Conservation (phyloP, 2,797 vertebrate genomes). For the Okamejei kenojei region DNA sequence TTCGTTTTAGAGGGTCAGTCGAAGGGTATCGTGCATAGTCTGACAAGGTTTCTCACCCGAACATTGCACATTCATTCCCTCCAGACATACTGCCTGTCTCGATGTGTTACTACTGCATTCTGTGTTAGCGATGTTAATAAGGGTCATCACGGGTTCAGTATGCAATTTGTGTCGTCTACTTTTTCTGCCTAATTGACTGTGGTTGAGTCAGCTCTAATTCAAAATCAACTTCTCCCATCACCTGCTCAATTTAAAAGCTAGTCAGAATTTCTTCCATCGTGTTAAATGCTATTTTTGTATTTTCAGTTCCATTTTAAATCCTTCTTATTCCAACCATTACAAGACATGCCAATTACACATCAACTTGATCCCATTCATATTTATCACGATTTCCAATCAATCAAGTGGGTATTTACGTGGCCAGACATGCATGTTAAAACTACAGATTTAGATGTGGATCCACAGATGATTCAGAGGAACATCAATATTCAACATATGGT, state of each 20-base stretch:
- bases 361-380: not conserved
- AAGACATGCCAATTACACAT: not conserved
- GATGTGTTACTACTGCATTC: too few relatives aligned
- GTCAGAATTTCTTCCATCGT: not conserved
- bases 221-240: not conserved
- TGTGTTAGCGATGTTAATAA: too few relatives aligned
- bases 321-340: not conserved
- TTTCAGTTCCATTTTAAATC: not conserved
- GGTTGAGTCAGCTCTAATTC: not conserved
- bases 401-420: not conserved
- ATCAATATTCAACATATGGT: not conserved
- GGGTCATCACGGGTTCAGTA: not conserved
- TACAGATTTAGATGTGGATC: not conserved
- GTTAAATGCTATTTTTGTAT: not conserved
- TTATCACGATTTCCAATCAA: not conserved
- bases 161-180: not conserved
- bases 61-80: too few relatives aligned
- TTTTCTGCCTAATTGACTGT: not conserved
- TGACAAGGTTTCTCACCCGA: too few relatives aligned
- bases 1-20: too few relatives aligned
- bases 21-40: too few relatives aligned
- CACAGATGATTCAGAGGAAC: not conserved
- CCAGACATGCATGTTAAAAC: not conserved
- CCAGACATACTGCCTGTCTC: too few relatives aligned
- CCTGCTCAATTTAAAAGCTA: not conserved